These are phyloP conservation scores for Phylloscopus whistleri DNA, from an alignment of 2,113 vertebrate genomes.

Conservation along the genomic window DNA sequence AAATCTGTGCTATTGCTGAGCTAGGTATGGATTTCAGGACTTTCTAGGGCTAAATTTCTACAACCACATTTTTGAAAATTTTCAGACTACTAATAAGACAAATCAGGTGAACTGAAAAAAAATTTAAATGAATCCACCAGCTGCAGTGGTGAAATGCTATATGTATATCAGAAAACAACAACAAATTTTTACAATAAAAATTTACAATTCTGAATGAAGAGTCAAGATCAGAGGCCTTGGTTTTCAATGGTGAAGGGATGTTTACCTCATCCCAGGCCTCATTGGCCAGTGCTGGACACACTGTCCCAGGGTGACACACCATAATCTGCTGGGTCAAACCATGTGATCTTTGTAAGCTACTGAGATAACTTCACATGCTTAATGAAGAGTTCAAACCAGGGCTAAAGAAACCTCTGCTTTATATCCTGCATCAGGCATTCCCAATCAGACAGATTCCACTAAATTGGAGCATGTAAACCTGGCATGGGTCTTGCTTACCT, in stretches of 20 bases:
- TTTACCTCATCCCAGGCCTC: not conserved
- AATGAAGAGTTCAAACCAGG: not conserved
- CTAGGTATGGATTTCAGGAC: not conserved
- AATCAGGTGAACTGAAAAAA: not conserved
- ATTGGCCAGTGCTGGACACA: not conserved
- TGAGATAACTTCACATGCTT: not conserved
- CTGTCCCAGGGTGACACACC: fast-evolving
- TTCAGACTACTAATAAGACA: not conserved
- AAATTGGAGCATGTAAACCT: not conserved
- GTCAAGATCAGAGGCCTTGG: not conserved
- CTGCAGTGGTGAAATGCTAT: not conserved
- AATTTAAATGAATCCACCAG: not conserved
- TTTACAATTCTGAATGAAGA: not conserved
- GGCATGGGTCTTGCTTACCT: not conserved
- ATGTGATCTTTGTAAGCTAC: not conserved
- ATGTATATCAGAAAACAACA: not conserved
- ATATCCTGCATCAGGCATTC: not conserved
- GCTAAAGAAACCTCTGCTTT: not conserved
- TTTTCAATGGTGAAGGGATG: not conserved
- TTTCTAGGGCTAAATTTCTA: not conserved
- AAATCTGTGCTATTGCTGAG: not conserved
- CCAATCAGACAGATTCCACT: not conserved
- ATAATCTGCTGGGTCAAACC: not conserved
- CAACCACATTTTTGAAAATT: not conserved
- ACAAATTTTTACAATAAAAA: no score